Evolutionary conservation across 2,113 vertebrate genomes (phyloP).

Genomic region (Glaucomys volans): DNA sequence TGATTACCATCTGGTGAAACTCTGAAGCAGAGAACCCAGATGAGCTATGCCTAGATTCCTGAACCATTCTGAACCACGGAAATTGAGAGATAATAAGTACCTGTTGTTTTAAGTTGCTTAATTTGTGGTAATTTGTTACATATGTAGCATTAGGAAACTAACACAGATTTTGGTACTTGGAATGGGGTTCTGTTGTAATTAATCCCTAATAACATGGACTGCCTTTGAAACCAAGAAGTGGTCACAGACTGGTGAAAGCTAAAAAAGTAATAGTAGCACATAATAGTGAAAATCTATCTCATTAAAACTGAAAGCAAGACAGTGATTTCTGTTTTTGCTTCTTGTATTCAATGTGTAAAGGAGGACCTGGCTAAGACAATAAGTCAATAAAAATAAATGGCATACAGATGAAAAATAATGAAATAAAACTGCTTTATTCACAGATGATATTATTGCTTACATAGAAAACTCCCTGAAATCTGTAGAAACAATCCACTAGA

Average conservation of each 20-base stretch:
- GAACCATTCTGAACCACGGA: background rate
- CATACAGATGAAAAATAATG: background rate
- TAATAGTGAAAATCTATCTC: background rate
- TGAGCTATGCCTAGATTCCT: background rate
- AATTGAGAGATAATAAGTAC: background rate
- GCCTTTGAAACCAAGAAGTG: background rate
- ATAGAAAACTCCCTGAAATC: background rate
- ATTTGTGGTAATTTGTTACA: background rate
- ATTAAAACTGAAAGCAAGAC: background rate
- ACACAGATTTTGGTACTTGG: background rate
- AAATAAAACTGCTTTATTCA: background rate
- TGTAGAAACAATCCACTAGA: background rate
- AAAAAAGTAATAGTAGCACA: background rate
- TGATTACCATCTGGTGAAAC: background rate
- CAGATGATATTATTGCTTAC: background rate
- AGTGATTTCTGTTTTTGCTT: background rate
- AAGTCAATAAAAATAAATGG: slow-evolving; percentile 30
- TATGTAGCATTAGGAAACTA: background rate
- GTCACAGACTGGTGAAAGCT: background rate
- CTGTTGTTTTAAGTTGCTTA: background rate
- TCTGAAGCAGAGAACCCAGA: background rate
- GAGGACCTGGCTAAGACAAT: background rate
- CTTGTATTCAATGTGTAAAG: background rate
- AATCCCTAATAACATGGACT: background rate
- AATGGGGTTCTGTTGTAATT: background rate